Base-by-base conservation (phyloP, 2,888 invertebrate species). In the Anthoptus insignis region DNA sequence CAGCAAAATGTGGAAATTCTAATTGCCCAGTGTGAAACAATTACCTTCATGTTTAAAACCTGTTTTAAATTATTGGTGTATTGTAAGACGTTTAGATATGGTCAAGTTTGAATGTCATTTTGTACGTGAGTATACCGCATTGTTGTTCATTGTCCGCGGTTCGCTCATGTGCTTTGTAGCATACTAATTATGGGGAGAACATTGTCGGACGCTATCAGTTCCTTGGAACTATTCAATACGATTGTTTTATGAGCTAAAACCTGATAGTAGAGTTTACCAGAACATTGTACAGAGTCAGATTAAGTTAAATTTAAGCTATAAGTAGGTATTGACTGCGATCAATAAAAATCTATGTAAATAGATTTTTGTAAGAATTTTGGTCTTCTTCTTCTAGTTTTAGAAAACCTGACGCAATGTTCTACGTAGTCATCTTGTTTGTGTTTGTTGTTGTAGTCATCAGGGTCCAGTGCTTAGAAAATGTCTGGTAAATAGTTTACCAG, bases 71-170 rank as follows among this genome's bases (percentile, higher is more conserved):
- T 65, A 75, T 76, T 73, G 70, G 76, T 22, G 72, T 79, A 83
- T 88, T 86, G 81, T 81, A 52, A 64, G 19, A 66, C 21, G 69
- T 80, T 91, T 86, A 78, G 91, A 86, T 86, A 91, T 89, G 91
- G 91, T 84, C 89, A 87, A 86, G 79, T 83, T 78, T 88, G 85
- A 88, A 86, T 89, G 88, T 86, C 87, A 85, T 76, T 57, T 45
- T 14, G 64, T 66, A 71, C 69, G 73, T 72, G 70, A 72, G 69
- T 73, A 76, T 70, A 69, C 69, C 69, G 66, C 68, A 68, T 73
- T 71, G 54, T 74, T 70, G 66, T 71, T 68, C 71, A 73, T 74
- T 78, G 76, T 77, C 61, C 73, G 75, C 70, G 72, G 71, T 70
- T 73, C 75, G 78, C 68, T 70, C 73, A 68, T 32, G 24, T 58